Conservation (phyloP, 2,888 invertebrate species). For the Anagyrus pseudococci region DNA sequence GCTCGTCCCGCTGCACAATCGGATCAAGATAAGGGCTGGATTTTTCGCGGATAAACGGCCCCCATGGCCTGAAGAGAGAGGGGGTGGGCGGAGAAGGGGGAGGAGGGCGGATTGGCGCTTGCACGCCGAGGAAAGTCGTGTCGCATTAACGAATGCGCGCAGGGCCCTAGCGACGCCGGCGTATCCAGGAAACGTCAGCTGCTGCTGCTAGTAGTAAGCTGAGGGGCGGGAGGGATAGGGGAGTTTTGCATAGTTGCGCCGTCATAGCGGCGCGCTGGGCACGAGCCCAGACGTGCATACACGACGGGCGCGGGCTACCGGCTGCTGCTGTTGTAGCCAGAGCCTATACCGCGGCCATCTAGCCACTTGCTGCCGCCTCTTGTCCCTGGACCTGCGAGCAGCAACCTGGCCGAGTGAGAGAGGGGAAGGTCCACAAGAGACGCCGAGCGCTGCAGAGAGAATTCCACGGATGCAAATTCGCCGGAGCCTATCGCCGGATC, state of each 20-base stretch:
- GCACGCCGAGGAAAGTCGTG: slow-evolving; percentile 27
- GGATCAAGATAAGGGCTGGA: slow-evolving; percentile 34
- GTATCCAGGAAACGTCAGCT: slow-evolving; percentile 39
- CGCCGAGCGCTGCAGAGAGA: too few species aligned
- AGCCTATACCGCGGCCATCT: not conserved
- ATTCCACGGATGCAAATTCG: slow-evolving; percentile 62
- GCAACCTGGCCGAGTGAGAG: not conserved
- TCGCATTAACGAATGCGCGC: slow-evolving; percentile 39
- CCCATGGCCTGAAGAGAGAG: too few species aligned
- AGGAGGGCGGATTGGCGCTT: not conserved
- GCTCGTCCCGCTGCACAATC: slow-evolving; percentile 19
- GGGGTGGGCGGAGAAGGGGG: not conserved
- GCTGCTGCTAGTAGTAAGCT: slow-evolving; percentile 18
- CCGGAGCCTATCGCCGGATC: slow-evolving; percentile 56
- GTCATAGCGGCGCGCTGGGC: slow-evolving; percentile 21
- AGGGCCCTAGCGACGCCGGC: too few species aligned
- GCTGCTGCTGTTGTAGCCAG: too few species aligned
- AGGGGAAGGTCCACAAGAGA: slow-evolving; percentile 25
- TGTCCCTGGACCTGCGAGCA: not conserved
- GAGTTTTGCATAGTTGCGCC: slow-evolving; percentile 34
- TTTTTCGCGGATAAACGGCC: slow-evolving; percentile 34
- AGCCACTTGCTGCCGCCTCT: not conserved
- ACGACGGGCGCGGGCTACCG: not conserved
- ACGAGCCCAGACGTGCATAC: slow-evolving; percentile 15
- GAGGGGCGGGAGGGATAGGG: not conserved